These are phyloP conservation scores for Mongoloraphidia duomilia DNA, from an alignment of 2,888 invertebrate genomes.

Conservation along the genomic window DNA sequence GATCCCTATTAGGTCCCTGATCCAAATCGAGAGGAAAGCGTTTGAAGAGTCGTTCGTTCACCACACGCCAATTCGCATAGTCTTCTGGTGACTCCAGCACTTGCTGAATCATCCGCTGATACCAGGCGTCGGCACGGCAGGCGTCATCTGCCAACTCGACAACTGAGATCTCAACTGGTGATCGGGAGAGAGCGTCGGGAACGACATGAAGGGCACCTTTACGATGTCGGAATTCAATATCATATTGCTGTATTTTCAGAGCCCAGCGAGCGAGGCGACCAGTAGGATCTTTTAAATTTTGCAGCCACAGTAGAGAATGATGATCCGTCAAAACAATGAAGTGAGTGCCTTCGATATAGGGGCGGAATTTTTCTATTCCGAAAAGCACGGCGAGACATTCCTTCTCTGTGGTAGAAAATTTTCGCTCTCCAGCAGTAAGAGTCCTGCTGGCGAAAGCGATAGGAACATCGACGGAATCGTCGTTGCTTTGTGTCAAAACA, in stretches of 20 bases:
- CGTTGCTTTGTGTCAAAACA: constrained; percentile 7
- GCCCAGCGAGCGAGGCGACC: constrained; percentile 17
- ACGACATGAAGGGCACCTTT: too few relatives aligned
- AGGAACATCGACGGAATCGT: constrained; percentile 3
- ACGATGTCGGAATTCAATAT: constrained; percentile 1
- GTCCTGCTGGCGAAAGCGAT: constrained; percentile 12
- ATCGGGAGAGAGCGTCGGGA: too few relatives aligned
- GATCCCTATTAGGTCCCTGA: too few relatives aligned
- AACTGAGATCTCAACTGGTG: too few relatives aligned
- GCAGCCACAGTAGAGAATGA: constrained; percentile 15
- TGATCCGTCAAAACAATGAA: constrained; percentile 19
- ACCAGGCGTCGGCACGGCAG: too few relatives aligned
- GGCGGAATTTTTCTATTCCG: constrained; percentile 11
- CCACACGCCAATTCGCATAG: too few relatives aligned
- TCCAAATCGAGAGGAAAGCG: too few relatives aligned
- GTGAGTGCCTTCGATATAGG: constrained; percentile 13
- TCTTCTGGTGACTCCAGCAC: too few relatives aligned
- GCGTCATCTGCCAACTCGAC: too few relatives aligned
- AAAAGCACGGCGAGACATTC: constrained; percentile 11
- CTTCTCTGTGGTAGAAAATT: constrained; percentile 9
- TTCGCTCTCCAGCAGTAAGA: constrained; percentile 6
- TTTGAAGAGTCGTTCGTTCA: too few relatives aligned
- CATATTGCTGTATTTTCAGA: constrained; percentile 13
- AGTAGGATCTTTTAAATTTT: constrained; percentile 15
- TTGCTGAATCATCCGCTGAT: too few relatives aligned